Conservation (phyloP, 2,888 invertebrate genomes). For the Drosophila siamana region DNA sequence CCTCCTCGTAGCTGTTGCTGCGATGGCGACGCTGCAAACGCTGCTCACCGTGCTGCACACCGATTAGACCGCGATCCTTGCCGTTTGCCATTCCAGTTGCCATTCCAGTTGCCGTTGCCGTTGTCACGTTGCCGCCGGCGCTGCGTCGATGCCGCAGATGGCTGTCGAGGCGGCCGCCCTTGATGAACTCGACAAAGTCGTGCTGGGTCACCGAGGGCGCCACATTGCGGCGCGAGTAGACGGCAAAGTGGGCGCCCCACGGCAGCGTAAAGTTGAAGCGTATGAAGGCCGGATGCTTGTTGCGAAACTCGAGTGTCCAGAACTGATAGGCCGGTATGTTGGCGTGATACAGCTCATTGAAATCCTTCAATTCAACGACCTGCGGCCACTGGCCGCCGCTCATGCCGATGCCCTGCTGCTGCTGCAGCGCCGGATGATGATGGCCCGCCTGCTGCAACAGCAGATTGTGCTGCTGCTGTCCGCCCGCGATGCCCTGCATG, state of each 20-base stretch:
- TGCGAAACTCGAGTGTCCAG: slow-evolving; percentile 96
- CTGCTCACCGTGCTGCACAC: slow-evolving; percentile 25
- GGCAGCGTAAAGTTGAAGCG: slow-evolving; percentile 95
- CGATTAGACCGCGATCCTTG: slow-evolving; percentile 47
- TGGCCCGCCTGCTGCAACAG: slow-evolving; percentile 74
- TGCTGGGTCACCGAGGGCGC: slow-evolving; percentile 98
- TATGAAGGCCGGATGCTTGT: slow-evolving; percentile 95
- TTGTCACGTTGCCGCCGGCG: slow-evolving; percentile 22
- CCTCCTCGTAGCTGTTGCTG: slow-evolving; percentile 53
- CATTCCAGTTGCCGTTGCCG: slow-evolving; percentile 3
- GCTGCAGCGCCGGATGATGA: slow-evolving; percentile 78
- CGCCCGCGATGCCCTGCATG: slow-evolving; percentile 20
- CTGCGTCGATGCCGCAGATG: slow-evolving; percentile 88
- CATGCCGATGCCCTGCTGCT: slow-evolving; percentile 62
- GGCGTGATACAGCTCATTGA: slow-evolving; percentile 93
- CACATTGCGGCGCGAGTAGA: slow-evolving; percentile 97
- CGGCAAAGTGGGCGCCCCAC: slow-evolving; percentile 97
- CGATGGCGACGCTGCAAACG: slow-evolving; percentile 24
- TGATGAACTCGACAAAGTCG: slow-evolving; percentile 97
- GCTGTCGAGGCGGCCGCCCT: slow-evolving; percentile 93
- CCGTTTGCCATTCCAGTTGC: no score
- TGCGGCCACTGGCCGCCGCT: slow-evolving; percentile 88
- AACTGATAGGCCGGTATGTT: slow-evolving; percentile 96
- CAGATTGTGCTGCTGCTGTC: slow-evolving; percentile 70
- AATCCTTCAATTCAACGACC: slow-evolving; percentile 92